These are phyloP conservation scores for Zosterops lateralis DNA, from an alignment of 2,113 vertebrate species.

Conservation along the genomic window DNA sequence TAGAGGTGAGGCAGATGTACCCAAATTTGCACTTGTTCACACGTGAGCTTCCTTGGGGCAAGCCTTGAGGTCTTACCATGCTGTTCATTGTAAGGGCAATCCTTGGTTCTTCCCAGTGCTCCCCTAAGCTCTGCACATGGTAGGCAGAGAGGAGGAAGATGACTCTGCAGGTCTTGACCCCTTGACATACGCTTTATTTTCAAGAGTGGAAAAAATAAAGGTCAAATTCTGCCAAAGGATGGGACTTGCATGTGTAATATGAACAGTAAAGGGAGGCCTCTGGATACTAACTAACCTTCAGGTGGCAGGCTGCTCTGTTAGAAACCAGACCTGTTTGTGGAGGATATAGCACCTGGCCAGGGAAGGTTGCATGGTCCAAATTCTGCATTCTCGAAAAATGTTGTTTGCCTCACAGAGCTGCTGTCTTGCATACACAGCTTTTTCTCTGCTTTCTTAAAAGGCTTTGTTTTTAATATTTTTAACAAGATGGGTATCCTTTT, in stretches of 20 bases:
- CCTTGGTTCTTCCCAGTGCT: not conserved
- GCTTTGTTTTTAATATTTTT: not conserved
- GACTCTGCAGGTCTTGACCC: not conserved
- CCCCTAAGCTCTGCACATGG: not conserved
- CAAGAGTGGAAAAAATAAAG: not conserved
- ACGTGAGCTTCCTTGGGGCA: rapidly evolving
- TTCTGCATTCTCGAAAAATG: not conserved
- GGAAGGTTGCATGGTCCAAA: not conserved
- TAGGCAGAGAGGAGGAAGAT: not conserved
- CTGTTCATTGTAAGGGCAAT: not conserved
- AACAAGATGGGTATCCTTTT: not conserved
- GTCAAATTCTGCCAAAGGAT: slow-evolving; percentile 19
- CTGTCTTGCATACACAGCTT: not conserved
- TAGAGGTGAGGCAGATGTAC: not conserved
- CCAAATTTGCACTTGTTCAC: not conserved
- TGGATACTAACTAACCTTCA: not conserved
- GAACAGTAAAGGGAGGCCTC: not conserved
- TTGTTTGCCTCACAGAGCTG: not conserved
- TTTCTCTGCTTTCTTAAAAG: not conserved
- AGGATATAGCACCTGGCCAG: not conserved
- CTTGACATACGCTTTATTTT: not conserved
- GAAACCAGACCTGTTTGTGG: not conserved
- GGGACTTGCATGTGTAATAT: not conserved
- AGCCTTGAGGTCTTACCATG: not conserved
- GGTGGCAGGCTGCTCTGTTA: not conserved